Percentiles rank a stretch among this genome's conserved stretches.
phyloP scores from a whole-genome alignment of 2,888 invertebrate genomes.

The Lamproptera curius region DNA sequence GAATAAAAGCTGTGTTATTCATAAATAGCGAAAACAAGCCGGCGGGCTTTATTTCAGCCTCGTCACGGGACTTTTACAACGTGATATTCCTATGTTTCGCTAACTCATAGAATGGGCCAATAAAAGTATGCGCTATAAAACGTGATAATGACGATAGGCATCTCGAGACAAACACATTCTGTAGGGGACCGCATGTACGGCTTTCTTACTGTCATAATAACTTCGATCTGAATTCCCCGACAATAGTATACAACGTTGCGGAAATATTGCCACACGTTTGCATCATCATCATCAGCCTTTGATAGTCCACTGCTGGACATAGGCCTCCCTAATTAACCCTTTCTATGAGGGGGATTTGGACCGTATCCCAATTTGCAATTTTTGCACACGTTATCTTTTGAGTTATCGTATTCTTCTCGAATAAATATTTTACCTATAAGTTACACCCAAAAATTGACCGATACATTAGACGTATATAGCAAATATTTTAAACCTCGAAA shows the following conservation, averaged over 20 bases:
- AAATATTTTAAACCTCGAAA: too few relatives aligned
- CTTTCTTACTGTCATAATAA: conserved; percentile 15
- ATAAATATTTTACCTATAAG: too few relatives aligned
- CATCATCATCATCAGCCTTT: too few relatives aligned
- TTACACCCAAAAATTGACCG: too few relatives aligned
- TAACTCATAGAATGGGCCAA: conserved; percentile 20
- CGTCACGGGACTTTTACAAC: conserved; percentile 18
- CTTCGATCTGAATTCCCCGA: conserved; percentile 6
- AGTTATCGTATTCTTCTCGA: too few relatives aligned
- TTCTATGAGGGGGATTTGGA: too few relatives aligned
- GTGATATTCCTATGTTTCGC: conserved; percentile 21
- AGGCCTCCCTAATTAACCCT: too few relatives aligned
- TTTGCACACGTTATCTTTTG: too few relatives aligned
- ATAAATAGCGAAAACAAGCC: conserved; percentile 18
- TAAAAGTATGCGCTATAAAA: conserved; percentile 24
- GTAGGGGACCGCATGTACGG: conserved; percentile 11
- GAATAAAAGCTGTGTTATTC: conserved; percentile 22
- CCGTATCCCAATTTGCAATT: too few relatives aligned
- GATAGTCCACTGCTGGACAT: too few relatives aligned
- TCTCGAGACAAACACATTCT: conserved; percentile 8
- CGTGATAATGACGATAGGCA: conserved; percentile 23
- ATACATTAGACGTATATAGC: too few relatives aligned
- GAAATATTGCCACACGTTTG: too few relatives aligned
- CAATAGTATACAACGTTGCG: conserved; percentile 12
- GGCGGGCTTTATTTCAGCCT: conserved; percentile 17